Evolutionary conservation across 2,113 vertebrate genomes (phyloP).

Genomic region (Bubalus kerabau): DNA sequence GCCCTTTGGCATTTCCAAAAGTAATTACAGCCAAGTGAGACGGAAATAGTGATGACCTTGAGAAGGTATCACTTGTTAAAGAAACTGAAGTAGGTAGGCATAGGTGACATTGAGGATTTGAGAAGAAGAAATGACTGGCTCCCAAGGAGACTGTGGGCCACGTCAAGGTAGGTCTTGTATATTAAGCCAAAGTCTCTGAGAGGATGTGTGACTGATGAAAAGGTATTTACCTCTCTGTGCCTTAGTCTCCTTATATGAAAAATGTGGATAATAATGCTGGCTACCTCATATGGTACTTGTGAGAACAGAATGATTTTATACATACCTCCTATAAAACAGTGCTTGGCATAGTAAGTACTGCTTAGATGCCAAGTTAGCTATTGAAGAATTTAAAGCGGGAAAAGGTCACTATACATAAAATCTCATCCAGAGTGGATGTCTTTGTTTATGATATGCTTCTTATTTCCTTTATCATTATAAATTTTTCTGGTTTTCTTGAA

Average conservation of each 20-base stretch:
- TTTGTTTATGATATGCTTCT: not conserved
- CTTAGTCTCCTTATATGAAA: not conserved
- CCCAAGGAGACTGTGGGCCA: not conserved
- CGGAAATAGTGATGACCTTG: not conserved
- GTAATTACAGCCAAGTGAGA: not conserved
- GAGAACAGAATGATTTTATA: not conserved
- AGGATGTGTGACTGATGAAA: not conserved
- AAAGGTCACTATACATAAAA: not conserved
- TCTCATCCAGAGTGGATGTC: not conserved
- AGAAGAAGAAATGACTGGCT: not conserved
- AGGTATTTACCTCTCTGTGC: not conserved
- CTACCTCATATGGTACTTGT: not conserved
- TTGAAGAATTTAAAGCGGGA: slow-evolving; percentile 5
- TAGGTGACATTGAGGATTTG: not conserved
- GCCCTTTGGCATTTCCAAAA: not conserved
- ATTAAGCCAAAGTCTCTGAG: not conserved
- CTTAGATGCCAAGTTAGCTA: not conserved
- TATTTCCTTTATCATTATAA: slow-evolving; percentile 32
- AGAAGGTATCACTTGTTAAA: not conserved
- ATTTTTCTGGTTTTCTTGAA: slow-evolving; percentile 6
- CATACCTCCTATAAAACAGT: not conserved
- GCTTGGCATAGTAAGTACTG: not conserved
- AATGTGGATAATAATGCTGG: not conserved
- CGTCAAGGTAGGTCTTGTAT: not conserved
- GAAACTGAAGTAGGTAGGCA: not conserved